Conservation (phyloP, 2,113 vertebrate species). For the Brachyistius frenatus region DNA sequence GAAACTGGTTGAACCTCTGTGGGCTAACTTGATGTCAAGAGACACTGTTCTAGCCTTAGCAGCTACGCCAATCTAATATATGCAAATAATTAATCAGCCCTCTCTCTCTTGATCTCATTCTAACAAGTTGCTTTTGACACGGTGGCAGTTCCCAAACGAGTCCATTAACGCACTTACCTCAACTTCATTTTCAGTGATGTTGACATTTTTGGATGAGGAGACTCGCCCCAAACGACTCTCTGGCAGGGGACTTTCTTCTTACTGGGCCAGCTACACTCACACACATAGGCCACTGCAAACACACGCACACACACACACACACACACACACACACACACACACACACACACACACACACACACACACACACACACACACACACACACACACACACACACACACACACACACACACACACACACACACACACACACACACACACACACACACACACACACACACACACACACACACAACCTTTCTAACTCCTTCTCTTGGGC, state of each 20-base stretch:
- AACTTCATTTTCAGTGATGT: constrained; percentile 61
- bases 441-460: neutral
- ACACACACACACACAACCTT: neutral
- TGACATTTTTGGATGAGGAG: constrained; percentile 63
- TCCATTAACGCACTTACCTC: constrained; percentile 67
- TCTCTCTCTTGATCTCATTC: constrained; percentile 59
- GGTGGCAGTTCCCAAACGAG: constrained; percentile 71
- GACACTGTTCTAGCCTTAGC: constrained; percentile 39
- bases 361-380: neutral
- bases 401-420: neutral
- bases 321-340: neutral
- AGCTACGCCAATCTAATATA: constrained; percentile 60
- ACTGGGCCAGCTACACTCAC: neutral
- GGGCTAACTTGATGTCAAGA: constrained; percentile 50
- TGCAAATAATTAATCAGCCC: constrained; percentile 72
- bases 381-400: neutral
- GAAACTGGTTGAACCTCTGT: constrained; percentile 24
- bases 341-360: neutral
- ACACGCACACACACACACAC: neutral
- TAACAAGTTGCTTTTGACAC: constrained; percentile 75
- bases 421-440: neutral
- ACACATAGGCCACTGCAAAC: neutral
- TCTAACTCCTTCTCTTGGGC: neutral
- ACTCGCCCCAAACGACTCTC: constrained; percentile 25
- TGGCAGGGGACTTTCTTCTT: constrained; percentile 17